Percentiles rank a stretch among this genome's conserved stretches.
phyloP scores from a whole-genome alignment of 2,888 invertebrate species.

The Salticus scenicus region DNA sequence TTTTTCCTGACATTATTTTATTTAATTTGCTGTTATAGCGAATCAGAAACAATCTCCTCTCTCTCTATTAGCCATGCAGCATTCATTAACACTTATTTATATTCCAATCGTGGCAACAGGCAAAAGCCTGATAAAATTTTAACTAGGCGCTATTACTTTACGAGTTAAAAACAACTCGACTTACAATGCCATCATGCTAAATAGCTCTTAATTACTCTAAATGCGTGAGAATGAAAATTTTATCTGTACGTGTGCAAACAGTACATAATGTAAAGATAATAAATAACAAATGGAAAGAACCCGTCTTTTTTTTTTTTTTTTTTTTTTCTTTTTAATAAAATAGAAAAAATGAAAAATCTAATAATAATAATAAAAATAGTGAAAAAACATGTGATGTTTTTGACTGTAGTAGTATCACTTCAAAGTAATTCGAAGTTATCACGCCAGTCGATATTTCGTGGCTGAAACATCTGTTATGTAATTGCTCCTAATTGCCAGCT shows the following conservation, averaged over 20 bases:
- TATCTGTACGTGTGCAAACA: conserved; percentile 22
- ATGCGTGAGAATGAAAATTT: conserved; percentile 3
- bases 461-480: conserved; percentile 52
- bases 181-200: conserved; percentile 17
- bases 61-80: neutral
- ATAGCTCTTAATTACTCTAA: conserved; percentile 8
- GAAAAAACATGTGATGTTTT: conserved; percentile 19
- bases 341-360: neutral
- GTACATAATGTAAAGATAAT: conserved; percentile 10
- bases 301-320: too few relatives aligned
- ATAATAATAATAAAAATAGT: neutral
- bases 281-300: conserved; percentile 18
- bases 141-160: neutral
- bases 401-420: conserved; percentile 43
- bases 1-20: conserved; percentile 8
- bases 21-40: neutral
- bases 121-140: neutral
- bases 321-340: neutral
- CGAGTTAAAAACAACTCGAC: neutral
- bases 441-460: conserved; percentile 39
- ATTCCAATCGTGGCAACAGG: neutral
- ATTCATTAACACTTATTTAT: conserved; percentile 10
- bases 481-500: conserved; percentile 62
- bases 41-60: neutral
- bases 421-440: conserved; percentile 24